These are phyloP conservation scores for Actinia equina DNA, from an alignment of 64 coral and sea anemone species.

Conservation along the genomic window DNA sequence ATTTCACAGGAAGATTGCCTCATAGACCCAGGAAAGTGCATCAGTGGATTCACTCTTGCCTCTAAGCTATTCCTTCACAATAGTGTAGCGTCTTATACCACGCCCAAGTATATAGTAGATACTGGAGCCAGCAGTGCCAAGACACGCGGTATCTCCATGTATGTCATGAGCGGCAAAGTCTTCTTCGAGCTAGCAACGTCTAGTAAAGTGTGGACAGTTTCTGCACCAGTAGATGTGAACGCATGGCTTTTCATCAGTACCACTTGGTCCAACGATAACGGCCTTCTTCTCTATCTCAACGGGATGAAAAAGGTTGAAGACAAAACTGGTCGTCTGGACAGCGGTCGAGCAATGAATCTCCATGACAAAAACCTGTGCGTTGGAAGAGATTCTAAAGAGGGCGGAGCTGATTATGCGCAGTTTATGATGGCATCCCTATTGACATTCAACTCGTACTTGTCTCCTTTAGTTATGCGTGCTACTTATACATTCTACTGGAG, in stretches of 20 bases:
- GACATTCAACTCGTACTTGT: slow-evolving; percentile 53
- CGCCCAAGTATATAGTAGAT: slow-evolving; percentile 72
- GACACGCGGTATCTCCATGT: slow-evolving; percentile 65
- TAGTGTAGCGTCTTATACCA: slow-evolving; percentile 24
- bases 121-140: slow-evolving; percentile 68
- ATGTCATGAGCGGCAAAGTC: slow-evolving; percentile 54
- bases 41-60: slow-evolving; percentile 62
- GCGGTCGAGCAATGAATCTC: slow-evolving; percentile 23
- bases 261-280: slow-evolving; percentile 73
- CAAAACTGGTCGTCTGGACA: slow-evolving; percentile 9
- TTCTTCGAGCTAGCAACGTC: slow-evolving; percentile 51
- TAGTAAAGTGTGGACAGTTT: slow-evolving; percentile 61
- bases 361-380: slow-evolving; percentile 65
- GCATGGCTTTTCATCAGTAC: slow-evolving; percentile 60
- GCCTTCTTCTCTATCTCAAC: slow-evolving; percentile 59
- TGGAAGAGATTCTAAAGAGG: slow-evolving; percentile 43
- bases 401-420: slow-evolving; percentile 31
- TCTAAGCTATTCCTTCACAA: slow-evolving; percentile 58
- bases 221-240: not conserved
- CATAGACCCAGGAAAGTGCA: slow-evolving; percentile 45
- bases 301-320: slow-evolving; percentile 30
- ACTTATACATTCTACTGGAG: slow-evolving; percentile 75
- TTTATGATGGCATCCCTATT: slow-evolving; percentile 66
- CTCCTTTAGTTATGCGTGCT: slow-evolving; percentile 51
- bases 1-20: slow-evolving; percentile 44